Evolutionary conservation across 2,888 invertebrate species (phyloP), one percentile per base, ranked within the genome.

Genomic region (Drosophila differens): DNA sequence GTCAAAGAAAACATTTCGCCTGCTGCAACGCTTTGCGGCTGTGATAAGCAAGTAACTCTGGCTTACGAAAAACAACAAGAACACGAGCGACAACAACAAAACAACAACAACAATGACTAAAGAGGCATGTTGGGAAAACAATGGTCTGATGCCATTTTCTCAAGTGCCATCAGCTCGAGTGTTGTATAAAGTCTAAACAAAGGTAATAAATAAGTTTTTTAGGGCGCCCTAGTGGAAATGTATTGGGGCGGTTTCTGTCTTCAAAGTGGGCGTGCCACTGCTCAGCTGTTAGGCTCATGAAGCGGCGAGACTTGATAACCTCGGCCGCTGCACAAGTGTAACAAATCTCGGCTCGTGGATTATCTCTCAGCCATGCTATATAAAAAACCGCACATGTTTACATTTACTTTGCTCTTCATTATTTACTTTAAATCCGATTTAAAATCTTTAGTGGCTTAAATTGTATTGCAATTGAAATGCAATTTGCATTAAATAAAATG

Each of bases 161-260:
- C 75, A 83, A 83, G 86, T 83, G 81, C 81, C 89, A 81, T 82
- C 83, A 75, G 70, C 82, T 69, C 61, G 61, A 85, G 79, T 83
- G 81, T 76, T 85, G 74, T 87, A 90, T 85, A 90, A 90, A 90
- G 82, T 85, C 83, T 73, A 81, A 88, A 79, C 90, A 90, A 90
- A 85, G 90, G 89, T 83, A 90, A 87, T 90, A 87, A 87, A 87
- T 90, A 88, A 90, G 86, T 89, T 90, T 73, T 79, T 79, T 69
- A 72, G 67, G 72, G 61, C 37, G 80, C 64, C 80, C 76, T 55
- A 63, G 72, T 72, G 80, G 44, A 35, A 55, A 22, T n/a, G 47
- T 32, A 35, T 19, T 33, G 57, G 52, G 57, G 60, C 61, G 53
- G 54, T 35, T 39, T 58, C 25, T 47, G 47, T 16, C 22, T 49